Evolutionary conservation across 2,113 vertebrate genomes (phyloP).

Genomic region (Diadophis punctatus): DNA sequence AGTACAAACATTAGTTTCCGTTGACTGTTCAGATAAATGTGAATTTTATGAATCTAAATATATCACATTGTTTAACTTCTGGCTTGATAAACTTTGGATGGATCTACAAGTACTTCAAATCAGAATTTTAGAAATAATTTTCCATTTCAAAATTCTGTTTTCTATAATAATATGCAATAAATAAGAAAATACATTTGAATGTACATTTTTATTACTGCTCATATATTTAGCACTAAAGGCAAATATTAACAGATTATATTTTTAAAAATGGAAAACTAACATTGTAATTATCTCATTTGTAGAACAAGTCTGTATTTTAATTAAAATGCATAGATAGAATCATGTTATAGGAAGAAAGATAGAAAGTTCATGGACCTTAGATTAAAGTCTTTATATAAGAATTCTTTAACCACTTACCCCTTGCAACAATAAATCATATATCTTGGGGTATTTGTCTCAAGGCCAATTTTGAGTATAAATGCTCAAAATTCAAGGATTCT

Average conservation of each 20-base stretch:
- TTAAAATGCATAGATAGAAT: not conserved
- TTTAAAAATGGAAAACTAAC: not conserved
- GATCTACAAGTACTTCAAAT: not conserved
- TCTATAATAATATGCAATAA: not conserved
- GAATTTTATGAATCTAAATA: slow-evolving; percentile 13
- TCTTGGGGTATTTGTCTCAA: not conserved
- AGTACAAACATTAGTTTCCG: slow-evolving; percentile 21
- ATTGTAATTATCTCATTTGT: not conserved
- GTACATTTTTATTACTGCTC: not conserved
- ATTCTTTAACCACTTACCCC: not conserved
- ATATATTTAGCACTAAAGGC: not conserved
- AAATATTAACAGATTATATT: not conserved
- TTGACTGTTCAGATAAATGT: slow-evolving; percentile 34
- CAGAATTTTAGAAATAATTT: not conserved
- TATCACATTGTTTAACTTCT: slow-evolving; percentile 23
- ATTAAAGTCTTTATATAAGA: not conserved
- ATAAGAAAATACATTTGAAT: not conserved
- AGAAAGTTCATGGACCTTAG: not conserved
- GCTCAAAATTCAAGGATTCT: not conserved
- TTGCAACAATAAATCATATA: not conserved
- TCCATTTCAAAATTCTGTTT: not conserved
- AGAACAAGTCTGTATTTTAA: not conserved
- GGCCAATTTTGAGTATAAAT: not conserved
- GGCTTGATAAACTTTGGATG: not conserved
- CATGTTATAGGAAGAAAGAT: not conserved